phyloP scores from a whole-genome alignment of 2,797 vertebrate species.

The Lindbergichthys nudifrons region DNA sequence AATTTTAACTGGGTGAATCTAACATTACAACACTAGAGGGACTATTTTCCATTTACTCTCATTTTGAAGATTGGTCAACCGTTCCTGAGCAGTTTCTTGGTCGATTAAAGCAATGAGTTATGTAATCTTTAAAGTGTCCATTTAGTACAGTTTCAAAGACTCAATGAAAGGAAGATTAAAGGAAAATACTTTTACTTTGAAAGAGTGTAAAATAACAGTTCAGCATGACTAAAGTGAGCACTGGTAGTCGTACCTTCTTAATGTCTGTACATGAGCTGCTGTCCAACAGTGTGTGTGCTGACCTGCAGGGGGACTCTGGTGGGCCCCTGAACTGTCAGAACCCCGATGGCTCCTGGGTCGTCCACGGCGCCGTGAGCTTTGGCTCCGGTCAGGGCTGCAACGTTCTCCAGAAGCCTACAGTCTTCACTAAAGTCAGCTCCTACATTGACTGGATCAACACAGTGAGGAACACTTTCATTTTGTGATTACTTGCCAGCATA shows the following conservation, averaged over 20 bases:
- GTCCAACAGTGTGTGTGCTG: slow-evolving; percentile 8
- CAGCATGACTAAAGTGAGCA: neutral
- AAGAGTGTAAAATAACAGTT: neutral
- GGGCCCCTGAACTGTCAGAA: slow-evolving; percentile 86
- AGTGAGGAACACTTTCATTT: slow-evolving; percentile 70
- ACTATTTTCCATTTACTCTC: no score
- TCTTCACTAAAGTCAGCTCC: slow-evolving; percentile 87
- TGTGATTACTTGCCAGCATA: neutral
- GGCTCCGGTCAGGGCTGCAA: slow-evolving; percentile 86
- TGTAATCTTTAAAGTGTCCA: neutral
- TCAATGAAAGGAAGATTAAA: neutral
- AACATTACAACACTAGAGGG: no score
- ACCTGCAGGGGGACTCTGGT: slow-evolving; percentile 85
- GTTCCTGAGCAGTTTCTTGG: neutral
- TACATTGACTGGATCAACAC: slow-evolving; percentile 85
- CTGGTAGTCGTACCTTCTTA: neutral
- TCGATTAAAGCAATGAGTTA: neutral
- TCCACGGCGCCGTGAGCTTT: slow-evolving; percentile 89
- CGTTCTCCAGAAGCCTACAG: slow-evolving; percentile 83
- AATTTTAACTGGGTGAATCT: no score
- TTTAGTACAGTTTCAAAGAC: neutral
- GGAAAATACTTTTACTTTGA: neutral
- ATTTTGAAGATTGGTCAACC: no score
- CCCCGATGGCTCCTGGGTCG: slow-evolving; percentile 75
- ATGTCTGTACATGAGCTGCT: neutral